Percentiles rank a stretch among this genome's conserved stretches.
These are phyloP conservation scores for Hecatera dysodea DNA, from an alignment of 2,888 invertebrate genomes.

Conservation along the genomic window DNA sequence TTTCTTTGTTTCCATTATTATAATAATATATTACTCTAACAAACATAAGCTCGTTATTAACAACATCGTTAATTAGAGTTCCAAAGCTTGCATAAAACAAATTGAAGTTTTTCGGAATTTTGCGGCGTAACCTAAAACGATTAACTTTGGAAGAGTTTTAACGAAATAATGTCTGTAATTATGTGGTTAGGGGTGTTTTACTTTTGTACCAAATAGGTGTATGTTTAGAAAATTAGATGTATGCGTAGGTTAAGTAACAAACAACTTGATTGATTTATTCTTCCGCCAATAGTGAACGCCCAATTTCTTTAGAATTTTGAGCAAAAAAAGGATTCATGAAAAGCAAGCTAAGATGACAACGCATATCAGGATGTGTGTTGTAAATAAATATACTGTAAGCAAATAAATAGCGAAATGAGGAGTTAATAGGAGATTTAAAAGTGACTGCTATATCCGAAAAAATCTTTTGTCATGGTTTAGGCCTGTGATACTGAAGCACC, in stretches of 20 bases:
- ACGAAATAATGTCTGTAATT: constrained; percentile 35
- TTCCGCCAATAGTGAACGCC: too few species aligned
- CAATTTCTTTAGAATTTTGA: too few species aligned
- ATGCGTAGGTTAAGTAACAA: neutral
- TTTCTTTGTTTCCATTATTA: neutral
- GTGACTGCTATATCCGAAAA: too few species aligned
- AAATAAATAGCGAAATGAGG: too few species aligned
- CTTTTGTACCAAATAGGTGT: neutral
- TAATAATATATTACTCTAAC: neutral
- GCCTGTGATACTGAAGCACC: too few species aligned
- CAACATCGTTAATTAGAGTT: constrained; percentile 38
- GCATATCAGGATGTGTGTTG: too few species aligned
- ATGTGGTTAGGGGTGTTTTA: constrained; percentile 8
- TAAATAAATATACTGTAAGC: too few species aligned
- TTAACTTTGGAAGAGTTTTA: constrained; percentile 27
- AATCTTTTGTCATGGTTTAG: too few species aligned
- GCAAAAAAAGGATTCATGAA: too few species aligned
- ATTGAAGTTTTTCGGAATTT: constrained; percentile 28
- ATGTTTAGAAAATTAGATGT: neutral
- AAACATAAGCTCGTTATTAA: constrained; percentile 9
- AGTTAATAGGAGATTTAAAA: too few species aligned
- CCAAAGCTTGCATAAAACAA: constrained; percentile 18
- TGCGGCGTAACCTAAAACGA: constrained; percentile 15
- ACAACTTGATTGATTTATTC: neutral
- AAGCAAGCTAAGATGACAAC: too few species aligned